Conservation (phyloP, 2,888 invertebrate genomes). For the Drosophila neonasuta region DNA sequence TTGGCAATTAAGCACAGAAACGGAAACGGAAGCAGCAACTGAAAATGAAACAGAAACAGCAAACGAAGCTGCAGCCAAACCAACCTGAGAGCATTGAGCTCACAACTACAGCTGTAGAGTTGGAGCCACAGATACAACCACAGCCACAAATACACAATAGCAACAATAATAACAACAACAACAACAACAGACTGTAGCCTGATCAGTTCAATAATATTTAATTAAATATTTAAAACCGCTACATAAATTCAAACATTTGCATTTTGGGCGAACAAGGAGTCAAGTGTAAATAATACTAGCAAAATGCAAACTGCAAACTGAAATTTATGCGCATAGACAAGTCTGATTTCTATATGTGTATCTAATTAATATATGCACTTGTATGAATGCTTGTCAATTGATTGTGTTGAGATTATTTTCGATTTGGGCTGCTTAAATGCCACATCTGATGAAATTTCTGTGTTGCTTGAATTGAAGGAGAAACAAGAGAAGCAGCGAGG, state of each 20-base stretch:
- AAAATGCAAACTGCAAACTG: constrained; percentile 37
- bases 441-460: constrained; percentile 17
- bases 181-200: constrained; percentile 28
- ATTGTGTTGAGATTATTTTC: constrained; percentile 34
- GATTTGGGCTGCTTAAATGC: constrained; percentile 34
- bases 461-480: constrained; percentile 30
- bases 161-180: constrained; percentile 33
- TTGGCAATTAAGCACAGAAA: constrained; percentile 35
- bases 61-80: constrained; percentile 10
- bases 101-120: neutral
- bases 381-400: constrained; percentile 18
- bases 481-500: neutral
- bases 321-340: constrained; percentile 5
- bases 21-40: constrained; percentile 14
- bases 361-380: constrained; percentile 7
- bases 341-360: constrained; percentile 3
- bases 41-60: constrained; percentile 18
- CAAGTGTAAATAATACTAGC: constrained; percentile 62
- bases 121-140: constrained; percentile 11
- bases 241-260: constrained; percentile 79
- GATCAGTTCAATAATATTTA: constrained; percentile 77
- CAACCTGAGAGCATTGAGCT: constrained; percentile 3
- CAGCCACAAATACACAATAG: constrained; percentile 30
- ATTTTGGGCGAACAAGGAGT: constrained; percentile 53
- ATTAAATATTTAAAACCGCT: constrained; percentile 80